Evolutionary conservation across 2,113 vertebrate species (phyloP).

Genomic region (Gadus macrocephalus): DNA sequence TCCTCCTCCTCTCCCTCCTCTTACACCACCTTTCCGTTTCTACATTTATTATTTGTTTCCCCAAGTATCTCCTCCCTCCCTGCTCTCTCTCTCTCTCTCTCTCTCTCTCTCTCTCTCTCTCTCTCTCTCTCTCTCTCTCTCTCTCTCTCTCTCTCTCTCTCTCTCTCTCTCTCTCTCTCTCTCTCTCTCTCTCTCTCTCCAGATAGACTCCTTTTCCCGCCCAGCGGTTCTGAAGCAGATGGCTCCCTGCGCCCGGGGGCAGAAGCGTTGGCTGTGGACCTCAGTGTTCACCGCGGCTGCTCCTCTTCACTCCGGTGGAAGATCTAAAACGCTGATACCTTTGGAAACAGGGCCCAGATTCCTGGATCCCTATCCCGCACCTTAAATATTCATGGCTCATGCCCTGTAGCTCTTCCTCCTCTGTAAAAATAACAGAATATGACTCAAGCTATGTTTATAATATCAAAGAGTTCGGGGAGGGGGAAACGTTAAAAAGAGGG

Average conservation of each 20-base stretch:
- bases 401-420: conserved; percentile 50
- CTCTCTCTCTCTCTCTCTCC: conserved; percentile 61
- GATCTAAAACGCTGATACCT: conserved; percentile 65
- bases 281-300: conserved; percentile 40
- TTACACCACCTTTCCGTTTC: neutral
- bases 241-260: conserved; percentile 64
- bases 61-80: conserved; percentile 17
- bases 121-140: neutral
- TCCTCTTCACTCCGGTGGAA: conserved; percentile 53
- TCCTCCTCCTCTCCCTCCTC: too few species aligned
- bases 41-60: neutral
- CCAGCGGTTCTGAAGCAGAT: conserved; percentile 68
- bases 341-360: conserved; percentile 47
- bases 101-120: conserved; percentile 32
- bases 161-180: conserved; percentile 28
- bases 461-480: neutral
- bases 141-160: conserved; percentile 10
- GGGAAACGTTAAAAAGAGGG: neutral
- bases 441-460: conserved; percentile 22
- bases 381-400: conserved; percentile 59
- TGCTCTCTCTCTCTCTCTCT: conserved; percentile 51
- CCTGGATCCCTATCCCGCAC: conserved; percentile 43
- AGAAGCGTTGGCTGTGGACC: conserved; percentile 66
- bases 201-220: conserved; percentile 55
- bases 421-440: conserved; percentile 35